A percentile compares a stretch with the other conserved stretches of the same genome.
phyloP scores from a whole-genome alignment of 2,797 vertebrate genomes.

The Ambastaia sidthimunki region DNA sequence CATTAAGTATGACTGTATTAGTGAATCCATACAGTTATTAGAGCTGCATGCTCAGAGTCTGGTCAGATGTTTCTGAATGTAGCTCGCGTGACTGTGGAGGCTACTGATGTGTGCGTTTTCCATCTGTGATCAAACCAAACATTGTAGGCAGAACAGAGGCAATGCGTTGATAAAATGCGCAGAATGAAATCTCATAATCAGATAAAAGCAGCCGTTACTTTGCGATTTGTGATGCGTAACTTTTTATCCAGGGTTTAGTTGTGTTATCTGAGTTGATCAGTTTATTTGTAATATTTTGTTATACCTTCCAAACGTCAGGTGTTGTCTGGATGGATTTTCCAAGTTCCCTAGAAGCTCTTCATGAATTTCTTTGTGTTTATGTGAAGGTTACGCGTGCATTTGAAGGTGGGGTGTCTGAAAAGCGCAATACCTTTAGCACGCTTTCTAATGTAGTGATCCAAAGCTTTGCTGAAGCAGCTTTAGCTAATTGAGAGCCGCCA shows the following conservation, averaged over 20 bases:
- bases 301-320: background rate
- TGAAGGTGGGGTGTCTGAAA: constrained; percentile 21
- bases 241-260: background rate
- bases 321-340: background rate
- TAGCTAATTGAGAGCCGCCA: constrained; percentile 34
- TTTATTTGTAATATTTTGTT: background rate
- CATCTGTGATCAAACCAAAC: constrained; percentile 34
- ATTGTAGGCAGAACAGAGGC: constrained; percentile 4
- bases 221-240: background rate
- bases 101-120: constrained; percentile 41
- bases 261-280: background rate
- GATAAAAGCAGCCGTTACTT: constrained; percentile 16
- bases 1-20: background rate
- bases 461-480: constrained; percentile 17
- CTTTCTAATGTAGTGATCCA: constrained; percentile 37
- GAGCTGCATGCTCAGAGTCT: constrained; percentile 3
- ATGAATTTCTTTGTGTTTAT: background rate
- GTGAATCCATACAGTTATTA: constrained; percentile 2
- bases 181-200: constrained; percentile 19
- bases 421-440: constrained; percentile 36
- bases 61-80: constrained; percentile 3
- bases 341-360: background rate
- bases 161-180: background rate
- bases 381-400: background rate
- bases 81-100: constrained; percentile 5